phyloP scores from a whole-genome alignment of 2,113 vertebrate genomes.

The Poeciliopsis retropinna region DNA sequence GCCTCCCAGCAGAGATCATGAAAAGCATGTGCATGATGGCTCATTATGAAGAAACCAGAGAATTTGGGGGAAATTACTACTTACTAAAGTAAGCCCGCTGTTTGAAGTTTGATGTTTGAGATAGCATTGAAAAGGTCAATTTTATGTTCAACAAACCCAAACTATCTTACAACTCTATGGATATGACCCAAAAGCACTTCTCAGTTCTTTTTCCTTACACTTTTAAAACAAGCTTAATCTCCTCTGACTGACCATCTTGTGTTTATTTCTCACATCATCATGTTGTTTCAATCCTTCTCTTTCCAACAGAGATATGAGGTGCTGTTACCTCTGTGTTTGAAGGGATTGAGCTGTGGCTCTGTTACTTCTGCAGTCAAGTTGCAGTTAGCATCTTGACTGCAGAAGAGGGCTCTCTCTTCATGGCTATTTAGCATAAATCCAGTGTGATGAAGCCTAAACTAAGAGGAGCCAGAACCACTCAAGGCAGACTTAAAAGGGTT shows the following conservation, averaged over 20 bases:
- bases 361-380: not conserved
- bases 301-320: constrained; percentile 23
- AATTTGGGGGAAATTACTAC: constrained; percentile 1
- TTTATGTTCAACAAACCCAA: constrained; percentile 8
- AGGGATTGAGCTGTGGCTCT: not conserved
- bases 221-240: not conserved
- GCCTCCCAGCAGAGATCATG: constrained; percentile 18
- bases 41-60: constrained; percentile 18
- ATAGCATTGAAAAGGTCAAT: constrained; percentile 9
- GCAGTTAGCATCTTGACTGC: not conserved
- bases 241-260: constrained; percentile 22
- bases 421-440: not conserved
- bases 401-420: not conserved
- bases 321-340: not conserved
- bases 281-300: constrained; percentile 36
- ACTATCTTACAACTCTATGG: not conserved
- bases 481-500: no score
- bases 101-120: not conserved
- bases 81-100: not conserved
- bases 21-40: constrained; percentile 11
- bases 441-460: no score
- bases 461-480: no score
- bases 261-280: not conserved
- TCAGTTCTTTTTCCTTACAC: constrained; percentile 11
- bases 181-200: constrained; percentile 6